Conservation (phyloP, 2,888 invertebrate species). For the Rhimphoctona megacephalus region DNA sequence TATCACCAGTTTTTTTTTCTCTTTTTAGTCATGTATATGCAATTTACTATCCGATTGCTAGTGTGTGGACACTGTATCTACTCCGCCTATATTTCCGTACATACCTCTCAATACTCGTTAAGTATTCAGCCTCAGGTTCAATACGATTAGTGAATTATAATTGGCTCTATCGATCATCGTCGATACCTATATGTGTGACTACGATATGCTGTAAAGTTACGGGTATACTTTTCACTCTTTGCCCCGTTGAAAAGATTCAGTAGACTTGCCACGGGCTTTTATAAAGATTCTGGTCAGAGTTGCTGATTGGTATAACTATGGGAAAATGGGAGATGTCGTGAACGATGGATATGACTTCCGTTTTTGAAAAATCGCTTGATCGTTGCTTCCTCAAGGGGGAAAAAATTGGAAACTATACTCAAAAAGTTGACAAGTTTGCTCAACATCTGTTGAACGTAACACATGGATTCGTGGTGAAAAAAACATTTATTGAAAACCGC, state of each 20-base stretch:
- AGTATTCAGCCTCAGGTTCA: slow-evolving; percentile 66
- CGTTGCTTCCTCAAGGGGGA: no score
- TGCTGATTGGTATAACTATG: no score
- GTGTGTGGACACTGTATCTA: slow-evolving; percentile 65
- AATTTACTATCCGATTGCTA: slow-evolving; percentile 71
- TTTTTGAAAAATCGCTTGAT: no score
- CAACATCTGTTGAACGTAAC: no score
- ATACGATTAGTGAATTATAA: slow-evolving; percentile 69
- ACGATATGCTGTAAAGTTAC: background rate
- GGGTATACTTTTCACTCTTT: slow-evolving; percentile 24
- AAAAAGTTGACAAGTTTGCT: no score
- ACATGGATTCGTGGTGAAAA: no score
- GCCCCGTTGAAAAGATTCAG: background rate
- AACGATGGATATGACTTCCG: no score
- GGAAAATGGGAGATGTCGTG: no score
- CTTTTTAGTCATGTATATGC: slow-evolving; percentile 24
- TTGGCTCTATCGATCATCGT: slow-evolving; percentile 68
- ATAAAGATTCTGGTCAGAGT: no score
- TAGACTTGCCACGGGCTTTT: background rate
- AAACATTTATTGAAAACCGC: no score
- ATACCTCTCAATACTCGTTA: slow-evolving; percentile 63
- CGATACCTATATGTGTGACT: background rate
- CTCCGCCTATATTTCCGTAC: slow-evolving; percentile 27
- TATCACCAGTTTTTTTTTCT: slow-evolving; percentile 49
- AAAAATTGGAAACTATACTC: no score